Base-by-base conservation (phyloP, 2,113 vertebrate species). In the Orycteropus afer region DNA sequence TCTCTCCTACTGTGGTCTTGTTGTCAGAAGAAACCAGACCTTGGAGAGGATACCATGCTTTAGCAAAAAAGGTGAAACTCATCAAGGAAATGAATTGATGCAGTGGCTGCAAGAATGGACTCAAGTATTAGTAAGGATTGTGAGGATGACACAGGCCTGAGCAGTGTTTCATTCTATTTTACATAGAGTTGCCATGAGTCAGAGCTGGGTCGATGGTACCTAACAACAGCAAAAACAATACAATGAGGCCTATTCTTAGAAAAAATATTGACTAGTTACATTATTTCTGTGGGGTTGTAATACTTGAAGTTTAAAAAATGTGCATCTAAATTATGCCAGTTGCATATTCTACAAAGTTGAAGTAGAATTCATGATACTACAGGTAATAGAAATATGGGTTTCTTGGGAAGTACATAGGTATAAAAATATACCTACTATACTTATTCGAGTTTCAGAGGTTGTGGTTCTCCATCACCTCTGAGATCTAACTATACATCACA, bases 231-330 rank as follows among this genome's bases (percentile, higher is more conserved):
- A n/a, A n/a, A n/a, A n/a, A n/a, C n/a, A n/a, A 93, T 95, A 96
- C 23, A 94, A 47, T 5, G 6, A 71, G 71, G 4, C 29, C 67
- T 96, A 95, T 96, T 98, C 90, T 95, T 97, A 94, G 95, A 96
- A 97, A 96, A 98, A 97, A 89, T 96, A 94, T 32, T 47, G 18
- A 90, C 13, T 93, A 32, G 47, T 93, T 97, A 80, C 40, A 95
- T 98, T 97, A 97, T 81, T 95, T 96, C 47, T 61, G 7, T 74
- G 80, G 47, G 25, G 7, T 53, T 93, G 20, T 61, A 92, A 97
- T 97, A 96, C 69, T 88, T 83, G 51, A 51, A 95, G 89, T 95
- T 96, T 97, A 3, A 49, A 90, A 96, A 91, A 89, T 23, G 11
- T 76, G 20, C 55, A 34, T 53, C 23, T 87, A 3, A n/a, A 47